A percentile compares a stretch with the other conserved stretches of the same genome.
Conservation (phyloP, 1,140 invertebrate genomes). For the Hylyphantes graminicola region DNA sequence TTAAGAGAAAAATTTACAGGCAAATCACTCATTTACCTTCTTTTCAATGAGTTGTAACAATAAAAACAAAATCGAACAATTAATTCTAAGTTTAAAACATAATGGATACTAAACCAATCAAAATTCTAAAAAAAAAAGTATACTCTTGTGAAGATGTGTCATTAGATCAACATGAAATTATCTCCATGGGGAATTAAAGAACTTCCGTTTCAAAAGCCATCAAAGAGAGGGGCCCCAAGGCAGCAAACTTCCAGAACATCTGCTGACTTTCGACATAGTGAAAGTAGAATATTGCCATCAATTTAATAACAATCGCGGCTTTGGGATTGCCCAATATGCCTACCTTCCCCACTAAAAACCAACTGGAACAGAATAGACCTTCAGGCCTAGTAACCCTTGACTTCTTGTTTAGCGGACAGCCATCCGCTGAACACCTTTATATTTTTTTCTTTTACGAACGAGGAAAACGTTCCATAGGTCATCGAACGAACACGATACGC, state of each 20-base stretch:
- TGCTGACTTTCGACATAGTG: constrained; percentile 24
- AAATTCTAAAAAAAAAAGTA: not conserved
- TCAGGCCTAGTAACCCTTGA: constrained; percentile 44
- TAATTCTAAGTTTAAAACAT: not conserved
- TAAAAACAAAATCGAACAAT: not conserved
- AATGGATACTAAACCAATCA: not conserved
- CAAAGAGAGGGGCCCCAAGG: not conserved
- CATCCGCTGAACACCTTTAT: not conserved
- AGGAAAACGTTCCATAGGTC: constrained; percentile 31
- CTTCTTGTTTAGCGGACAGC: not conserved
- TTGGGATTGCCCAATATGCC: constrained; percentile 29
- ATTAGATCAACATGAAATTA: not conserved
- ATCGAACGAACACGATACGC: constrained; percentile 27
- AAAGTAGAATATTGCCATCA: constrained; percentile 27
- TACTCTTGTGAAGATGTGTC: not conserved
- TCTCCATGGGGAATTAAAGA: not conserved
- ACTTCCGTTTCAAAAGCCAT: not conserved
- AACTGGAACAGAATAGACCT: constrained; percentile 3
- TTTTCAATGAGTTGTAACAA: not conserved
- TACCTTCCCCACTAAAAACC: not conserved
- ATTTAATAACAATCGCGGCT: not conserved
- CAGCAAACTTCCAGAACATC: constrained; percentile 12
- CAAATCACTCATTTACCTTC: not conserved
- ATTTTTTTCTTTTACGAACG: constrained; percentile 19
- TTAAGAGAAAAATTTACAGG: no score